phyloP scores from a whole-genome alignment of 2,113 vertebrate species.

The Oostethus manadensis region DNA sequence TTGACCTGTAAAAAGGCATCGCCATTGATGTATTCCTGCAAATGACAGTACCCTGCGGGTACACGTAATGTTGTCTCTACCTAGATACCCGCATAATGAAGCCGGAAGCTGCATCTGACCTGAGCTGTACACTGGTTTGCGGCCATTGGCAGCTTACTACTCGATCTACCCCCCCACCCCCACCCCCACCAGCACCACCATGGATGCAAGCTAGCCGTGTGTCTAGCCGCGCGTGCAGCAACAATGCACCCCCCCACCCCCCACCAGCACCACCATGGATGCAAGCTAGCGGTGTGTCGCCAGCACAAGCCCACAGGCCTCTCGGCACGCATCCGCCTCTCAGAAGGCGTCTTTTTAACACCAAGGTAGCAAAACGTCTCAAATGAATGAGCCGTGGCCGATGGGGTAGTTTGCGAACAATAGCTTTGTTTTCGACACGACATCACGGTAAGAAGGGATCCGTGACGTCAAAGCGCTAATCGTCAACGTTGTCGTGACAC shows the following conservation, averaged over 20 bases:
- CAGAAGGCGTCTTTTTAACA: no score
- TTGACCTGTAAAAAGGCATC: no score
- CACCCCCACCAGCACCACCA: conserved; percentile 5
- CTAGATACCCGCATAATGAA: neutral
- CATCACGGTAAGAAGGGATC: conserved; percentile 4
- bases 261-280: conserved; percentile 15
- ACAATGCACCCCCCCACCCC: conserved; percentile 24
- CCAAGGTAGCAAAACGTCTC: no score
- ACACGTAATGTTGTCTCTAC: no score
- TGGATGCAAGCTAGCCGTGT: conserved; percentile 3
- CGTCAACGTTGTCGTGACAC: neutral
- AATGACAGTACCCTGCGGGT: no score
- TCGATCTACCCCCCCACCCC: conserved; percentile 11
- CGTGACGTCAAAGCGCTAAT: neutral
- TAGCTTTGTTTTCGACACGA: conserved; percentile 33
- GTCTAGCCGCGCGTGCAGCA: conserved; percentile 26
- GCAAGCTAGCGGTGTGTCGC: neutral
- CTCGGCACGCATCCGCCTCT: neutral
- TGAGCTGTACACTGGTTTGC: neutral
- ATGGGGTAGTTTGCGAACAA: conserved; percentile 39
- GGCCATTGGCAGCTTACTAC: conserved; percentile 10
- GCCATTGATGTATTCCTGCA: no score
- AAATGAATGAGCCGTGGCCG: neutral
- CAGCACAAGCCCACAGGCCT: neutral
- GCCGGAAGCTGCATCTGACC: neutral